Evolutionary conservation across 1,140 invertebrate genomes (phyloP).

Genomic region (Chironomus tepperi): DNA sequence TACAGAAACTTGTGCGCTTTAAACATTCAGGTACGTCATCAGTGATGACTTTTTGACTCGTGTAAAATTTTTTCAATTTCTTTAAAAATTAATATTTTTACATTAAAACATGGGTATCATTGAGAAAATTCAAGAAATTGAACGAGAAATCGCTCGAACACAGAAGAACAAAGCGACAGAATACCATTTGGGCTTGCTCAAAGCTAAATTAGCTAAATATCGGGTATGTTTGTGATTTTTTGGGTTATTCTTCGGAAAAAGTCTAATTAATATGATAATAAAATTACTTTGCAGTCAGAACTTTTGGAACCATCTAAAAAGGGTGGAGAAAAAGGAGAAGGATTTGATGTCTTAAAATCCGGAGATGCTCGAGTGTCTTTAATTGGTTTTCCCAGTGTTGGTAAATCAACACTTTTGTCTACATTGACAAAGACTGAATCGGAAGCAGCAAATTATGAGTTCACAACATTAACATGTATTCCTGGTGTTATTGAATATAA

Average conservation of each 20-base stretch:
- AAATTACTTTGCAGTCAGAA: conserved; percentile 50
- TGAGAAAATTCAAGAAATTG: conserved; percentile 97
- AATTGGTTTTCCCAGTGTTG: conserved; percentile 95
- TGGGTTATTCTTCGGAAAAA: not conserved
- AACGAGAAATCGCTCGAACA: conserved; percentile 94
- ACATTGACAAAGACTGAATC: conserved; percentile 92
- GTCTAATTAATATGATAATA: conserved; percentile 26
- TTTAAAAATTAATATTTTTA: not conserved
- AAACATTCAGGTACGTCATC: no score
- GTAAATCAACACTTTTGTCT: conserved; percentile 90
- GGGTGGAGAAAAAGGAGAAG: conserved; percentile 89
- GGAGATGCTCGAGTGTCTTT: conserved; percentile 97
- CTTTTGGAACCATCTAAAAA: conserved; percentile 81
- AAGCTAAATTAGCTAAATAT: conserved; percentile 98
- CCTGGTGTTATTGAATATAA: conserved; percentile 98
- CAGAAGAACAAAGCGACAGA: conserved; percentile 99
- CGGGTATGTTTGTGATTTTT: conserved; percentile 40
- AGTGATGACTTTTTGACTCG: no score
- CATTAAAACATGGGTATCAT: conserved; percentile 76
- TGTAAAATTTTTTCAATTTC: no score
- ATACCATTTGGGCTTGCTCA: conserved; percentile 95
- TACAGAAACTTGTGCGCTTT: no score
- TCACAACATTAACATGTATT: conserved; percentile 98
- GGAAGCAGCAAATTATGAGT: conserved; percentile 96
- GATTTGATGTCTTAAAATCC: conserved; percentile 99